Percentiles rank a stretch among this genome's conserved stretches.
phyloP scores from a whole-genome alignment of 1,140 invertebrate genomes.

The Spodoptera litura region DNA sequence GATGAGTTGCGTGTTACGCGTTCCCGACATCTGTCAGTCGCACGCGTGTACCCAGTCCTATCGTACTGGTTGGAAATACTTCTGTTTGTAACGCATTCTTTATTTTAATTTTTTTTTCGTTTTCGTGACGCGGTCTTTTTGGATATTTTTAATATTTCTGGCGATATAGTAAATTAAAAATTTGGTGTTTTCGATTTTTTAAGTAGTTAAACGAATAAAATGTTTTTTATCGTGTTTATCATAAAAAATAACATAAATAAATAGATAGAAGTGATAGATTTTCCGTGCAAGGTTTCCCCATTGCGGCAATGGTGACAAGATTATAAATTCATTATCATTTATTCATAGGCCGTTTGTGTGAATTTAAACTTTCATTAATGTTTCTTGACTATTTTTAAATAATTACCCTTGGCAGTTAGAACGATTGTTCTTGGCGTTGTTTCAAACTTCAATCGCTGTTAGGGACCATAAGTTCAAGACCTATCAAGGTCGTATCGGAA shows the following conservation, averaged over 20 bases:
- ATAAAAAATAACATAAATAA: neutral
- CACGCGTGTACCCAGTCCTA: conserved; percentile 56
- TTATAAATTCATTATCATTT: neutral
- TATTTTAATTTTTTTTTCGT: conserved; percentile 6
- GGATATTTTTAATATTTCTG: neutral
- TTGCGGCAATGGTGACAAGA: neutral
- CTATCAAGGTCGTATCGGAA: conserved; percentile 43
- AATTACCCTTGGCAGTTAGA: conserved; percentile 51
- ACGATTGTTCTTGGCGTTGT: conserved; percentile 61
- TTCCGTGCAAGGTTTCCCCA: neutral
- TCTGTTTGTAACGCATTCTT: conserved; percentile 27
- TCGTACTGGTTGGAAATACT: conserved; percentile 47
- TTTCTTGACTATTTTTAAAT: conserved; percentile 34
- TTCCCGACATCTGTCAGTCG: conserved; percentile 58
- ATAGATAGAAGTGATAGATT: neutral
- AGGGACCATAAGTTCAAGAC: conserved; percentile 49
- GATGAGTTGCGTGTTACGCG: conserved; percentile 61
- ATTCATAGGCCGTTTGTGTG: conserved; percentile 13
- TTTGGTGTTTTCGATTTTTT: neutral
- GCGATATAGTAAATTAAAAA: neutral
- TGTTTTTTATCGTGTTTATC: neutral
- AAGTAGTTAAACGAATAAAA: neutral
- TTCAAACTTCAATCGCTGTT: conserved; percentile 62
- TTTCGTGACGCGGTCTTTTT: neutral
- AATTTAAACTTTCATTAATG: conserved; percentile 36